Evolutionary conservation across 1,140 invertebrate species (phyloP), one percentile per base, ranked within the genome.

Genomic region (Ceratosolen solmsi): DNA sequence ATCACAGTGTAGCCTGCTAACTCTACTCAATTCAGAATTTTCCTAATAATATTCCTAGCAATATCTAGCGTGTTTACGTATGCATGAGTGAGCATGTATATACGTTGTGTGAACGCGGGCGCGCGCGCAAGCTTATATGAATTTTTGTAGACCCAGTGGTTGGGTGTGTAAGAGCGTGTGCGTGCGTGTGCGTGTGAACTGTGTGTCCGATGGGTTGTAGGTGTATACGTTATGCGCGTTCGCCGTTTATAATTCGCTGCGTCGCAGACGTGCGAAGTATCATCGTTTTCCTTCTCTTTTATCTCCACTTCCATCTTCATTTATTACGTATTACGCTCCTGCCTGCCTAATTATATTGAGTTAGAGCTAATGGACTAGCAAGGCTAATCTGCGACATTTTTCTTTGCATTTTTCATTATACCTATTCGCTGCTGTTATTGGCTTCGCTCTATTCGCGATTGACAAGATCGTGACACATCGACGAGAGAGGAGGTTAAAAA

Each of bases 1-100:
- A 82, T 82, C 80, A 77, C 74, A 77, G 80, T 82, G 49, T 77
- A 82, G 80, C 73, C 80, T 65, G 73, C 80, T 82, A 81, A 81
- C 54, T 80, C 70, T 63, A 82, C 63, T 77, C 74, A 71, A 77
- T 82, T 49, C 25, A 71, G 51, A 82, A 71, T 76, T 82, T 72
- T 72, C 11, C 49, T 49, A 71, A 70, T 71, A 58, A 77, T 77
- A 58, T 77, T n/a, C n/a, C n/a, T n/a, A 82, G 65, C 74, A 82
- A 54, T 77, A 77, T 49, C 77, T 77, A 77, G 74, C 73, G 63
- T 77, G 73, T 77, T 63, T 72, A 15, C 49, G 38, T 51, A 17
- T 65, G 36, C 30, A 41, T 60, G 36, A 22, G 58, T 70, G n/a
- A 27, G 38, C 33, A 17, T 49, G 36, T 33, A 17, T 54, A 58